Percentiles rank a stretch among this genome's conserved stretches.
Evolutionary conservation across 1,140 invertebrate genomes (phyloP).

Genomic region (Drosophila ficusphila): DNA sequence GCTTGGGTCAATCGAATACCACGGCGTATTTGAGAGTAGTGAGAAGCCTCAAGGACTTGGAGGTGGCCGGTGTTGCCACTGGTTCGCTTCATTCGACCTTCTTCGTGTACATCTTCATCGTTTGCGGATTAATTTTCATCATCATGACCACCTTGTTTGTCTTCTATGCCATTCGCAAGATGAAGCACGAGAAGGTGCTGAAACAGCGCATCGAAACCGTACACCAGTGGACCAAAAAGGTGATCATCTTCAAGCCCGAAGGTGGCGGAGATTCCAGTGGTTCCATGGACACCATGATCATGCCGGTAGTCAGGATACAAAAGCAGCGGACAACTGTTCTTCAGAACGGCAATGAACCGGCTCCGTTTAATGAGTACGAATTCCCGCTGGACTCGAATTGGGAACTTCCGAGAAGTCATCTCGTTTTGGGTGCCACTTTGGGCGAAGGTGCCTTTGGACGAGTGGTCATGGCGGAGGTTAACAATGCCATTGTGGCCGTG

Average conservation of each 20-base stretch:
- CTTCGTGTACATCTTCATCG: constrained; percentile 21
- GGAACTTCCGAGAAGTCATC: constrained; percentile 93
- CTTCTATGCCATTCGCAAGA: constrained; percentile 86
- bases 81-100: constrained; percentile 15
- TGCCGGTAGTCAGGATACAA: constrained; percentile 94
- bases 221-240: constrained; percentile 94
- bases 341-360: constrained; percentile 86
- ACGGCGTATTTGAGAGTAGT: constrained; percentile 94
- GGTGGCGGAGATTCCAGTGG: constrained; percentile 85
- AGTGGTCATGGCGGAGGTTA: constrained; percentile 93
- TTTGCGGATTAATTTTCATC: constrained; percentile 41
- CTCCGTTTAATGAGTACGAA: constrained; percentile 94
- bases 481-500: constrained; percentile 96
- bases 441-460: constrained; percentile 98
- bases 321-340: constrained; percentile 90
- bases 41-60: constrained; percentile 84
- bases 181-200: constrained; percentile 86
- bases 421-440: constrained; percentile 91
- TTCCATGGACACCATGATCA: constrained; percentile 87
- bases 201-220: constrained; percentile 92
- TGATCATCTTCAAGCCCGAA: constrained; percentile 92
- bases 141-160: constrained; percentile 71
- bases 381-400: constrained; percentile 95
- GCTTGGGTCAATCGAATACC: constrained; percentile 90
- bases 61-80: constrained; percentile 40